Conservation (phyloP, 1,140 invertebrate species). For the Drosophila pectinifera region DNA sequence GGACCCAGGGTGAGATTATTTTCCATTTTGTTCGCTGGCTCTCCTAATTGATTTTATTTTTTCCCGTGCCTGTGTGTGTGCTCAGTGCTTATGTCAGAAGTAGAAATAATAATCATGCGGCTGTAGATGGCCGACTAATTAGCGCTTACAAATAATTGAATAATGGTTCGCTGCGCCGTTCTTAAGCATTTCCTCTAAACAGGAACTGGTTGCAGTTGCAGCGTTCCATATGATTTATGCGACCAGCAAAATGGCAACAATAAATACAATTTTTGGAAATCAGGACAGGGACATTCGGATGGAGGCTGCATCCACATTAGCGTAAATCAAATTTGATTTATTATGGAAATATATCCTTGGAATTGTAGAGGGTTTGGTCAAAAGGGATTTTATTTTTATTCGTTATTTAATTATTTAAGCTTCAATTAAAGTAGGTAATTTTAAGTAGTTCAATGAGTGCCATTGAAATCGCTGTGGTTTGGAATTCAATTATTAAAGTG, state of each 20-base stretch:
- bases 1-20: constrained; percentile 43
- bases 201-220: constrained; percentile 38
- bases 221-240: constrained; percentile 34
- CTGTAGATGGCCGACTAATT: constrained; percentile 51
- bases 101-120: constrained; percentile 40
- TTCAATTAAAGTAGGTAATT: background rate
- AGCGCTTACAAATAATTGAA: constrained; percentile 61
- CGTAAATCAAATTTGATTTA: constrained; percentile 41
- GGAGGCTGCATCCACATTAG: background rate
- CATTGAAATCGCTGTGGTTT: too few species aligned
- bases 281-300: background rate
- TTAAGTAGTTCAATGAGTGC: too few species aligned
- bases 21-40: constrained; percentile 31
- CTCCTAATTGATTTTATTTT: constrained; percentile 69
- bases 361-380: constrained; percentile 1
- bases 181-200: constrained; percentile 19
- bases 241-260: constrained; percentile 22
- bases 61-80: constrained; percentile 2
- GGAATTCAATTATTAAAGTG: too few species aligned
- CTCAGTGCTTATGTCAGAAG: constrained; percentile 33
- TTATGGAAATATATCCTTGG: constrained; percentile 14
- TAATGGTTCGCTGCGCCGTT: constrained; percentile 29
- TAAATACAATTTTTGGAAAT: constrained; percentile 29
- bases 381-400: background rate
- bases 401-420: background rate